phyloP scores from a whole-genome alignment of 2,797 vertebrate species.

The Zenarchopterus dispar region DNA sequence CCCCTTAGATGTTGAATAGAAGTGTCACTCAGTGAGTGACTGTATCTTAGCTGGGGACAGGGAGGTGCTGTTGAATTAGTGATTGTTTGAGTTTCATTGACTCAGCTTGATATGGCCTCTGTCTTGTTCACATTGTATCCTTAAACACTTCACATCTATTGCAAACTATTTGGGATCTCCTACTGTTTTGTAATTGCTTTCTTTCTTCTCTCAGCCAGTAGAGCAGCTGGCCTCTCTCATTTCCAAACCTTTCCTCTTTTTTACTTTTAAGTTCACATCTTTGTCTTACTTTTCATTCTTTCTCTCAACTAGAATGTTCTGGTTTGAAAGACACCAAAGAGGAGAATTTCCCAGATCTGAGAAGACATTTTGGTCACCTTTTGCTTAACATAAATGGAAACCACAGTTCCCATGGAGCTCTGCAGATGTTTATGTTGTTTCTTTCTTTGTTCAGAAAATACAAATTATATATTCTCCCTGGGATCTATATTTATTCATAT shows the following conservation, averaged over 20 bases:
- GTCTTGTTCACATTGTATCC: conserved; percentile 9
- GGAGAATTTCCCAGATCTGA: conserved; percentile 56
- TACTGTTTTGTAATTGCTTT: conserved; percentile 47
- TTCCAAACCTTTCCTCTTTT: conserved; percentile 27
- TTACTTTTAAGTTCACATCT: conserved; percentile 30
- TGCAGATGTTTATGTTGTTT: conserved; percentile 28
- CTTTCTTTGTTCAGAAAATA: conserved; percentile 49
- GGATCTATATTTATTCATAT: no score
- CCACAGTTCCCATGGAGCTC: conserved; percentile 50
- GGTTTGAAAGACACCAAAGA: conserved; percentile 49
- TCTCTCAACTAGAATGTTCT: conserved; percentile 53
- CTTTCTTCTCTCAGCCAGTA: conserved; percentile 35
- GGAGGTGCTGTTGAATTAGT: conserved; percentile 14
- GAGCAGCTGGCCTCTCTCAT: conserved; percentile 33
- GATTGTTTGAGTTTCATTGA: conserved; percentile 23
- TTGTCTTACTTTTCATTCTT: conserved; percentile 13
- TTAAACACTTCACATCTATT: conserved; percentile 12
- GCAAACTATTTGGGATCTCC: conserved; percentile 32
- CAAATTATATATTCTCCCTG: conserved; percentile 12
- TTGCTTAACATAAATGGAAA: conserved; percentile 57
- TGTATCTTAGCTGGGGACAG: conserved; percentile 15
- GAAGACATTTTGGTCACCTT: conserved; percentile 49
- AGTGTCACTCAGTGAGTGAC: conserved; percentile 42
- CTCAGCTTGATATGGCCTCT: conserved; percentile 14
- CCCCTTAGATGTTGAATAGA: conserved; percentile 37